Evolutionary conservation across 2,888 invertebrate species (phyloP).

Genomic region (Phortica magna): DNA sequence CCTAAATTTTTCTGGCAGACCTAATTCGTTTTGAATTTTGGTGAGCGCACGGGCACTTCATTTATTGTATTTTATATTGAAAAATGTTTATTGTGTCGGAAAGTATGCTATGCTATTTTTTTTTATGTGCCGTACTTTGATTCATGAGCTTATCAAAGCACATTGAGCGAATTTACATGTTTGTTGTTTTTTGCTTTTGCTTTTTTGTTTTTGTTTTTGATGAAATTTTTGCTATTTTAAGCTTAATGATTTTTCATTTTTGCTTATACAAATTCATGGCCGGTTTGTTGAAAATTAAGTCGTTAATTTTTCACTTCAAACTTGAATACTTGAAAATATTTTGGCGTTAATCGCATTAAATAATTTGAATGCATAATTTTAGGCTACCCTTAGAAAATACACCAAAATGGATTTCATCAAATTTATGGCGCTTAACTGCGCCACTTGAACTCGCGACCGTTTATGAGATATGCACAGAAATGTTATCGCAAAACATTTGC

Average conservation of each 20-base stretch:
- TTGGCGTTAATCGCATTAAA: not conserved
- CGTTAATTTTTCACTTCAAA: too few relatives aligned
- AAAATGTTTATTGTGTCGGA: slow-evolving; percentile 74
- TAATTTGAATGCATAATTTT: not conserved
- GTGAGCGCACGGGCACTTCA: slow-evolving; percentile 59
- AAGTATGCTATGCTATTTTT: slow-evolving; percentile 66
- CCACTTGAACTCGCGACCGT: slow-evolving; percentile 1
- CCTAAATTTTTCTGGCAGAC: not conserved
- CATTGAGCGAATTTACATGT: not conserved
- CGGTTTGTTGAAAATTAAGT: too few relatives aligned
- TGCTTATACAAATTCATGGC: too few relatives aligned
- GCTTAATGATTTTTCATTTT: not conserved
- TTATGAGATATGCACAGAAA: not conserved
- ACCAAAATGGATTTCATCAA: not conserved
- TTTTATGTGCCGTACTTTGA: slow-evolving; percentile 57
- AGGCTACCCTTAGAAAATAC: not conserved
- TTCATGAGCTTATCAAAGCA: slow-evolving; percentile 53
- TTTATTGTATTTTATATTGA: slow-evolving; percentile 69
- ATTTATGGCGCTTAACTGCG: not conserved
- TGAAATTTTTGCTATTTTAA: not conserved
- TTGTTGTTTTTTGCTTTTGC: not conserved
- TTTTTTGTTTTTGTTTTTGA: not conserved
- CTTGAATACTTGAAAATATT: too few relatives aligned
- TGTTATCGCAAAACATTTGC: slow-evolving; percentile 8
- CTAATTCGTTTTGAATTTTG: not conserved